A percentile compares a stretch with the other conserved stretches of the same genome.
These are phyloP conservation scores for Pharmacophagus antenor DNA, from an alignment of 2,888 invertebrate species.

Conservation along the genomic window DNA sequence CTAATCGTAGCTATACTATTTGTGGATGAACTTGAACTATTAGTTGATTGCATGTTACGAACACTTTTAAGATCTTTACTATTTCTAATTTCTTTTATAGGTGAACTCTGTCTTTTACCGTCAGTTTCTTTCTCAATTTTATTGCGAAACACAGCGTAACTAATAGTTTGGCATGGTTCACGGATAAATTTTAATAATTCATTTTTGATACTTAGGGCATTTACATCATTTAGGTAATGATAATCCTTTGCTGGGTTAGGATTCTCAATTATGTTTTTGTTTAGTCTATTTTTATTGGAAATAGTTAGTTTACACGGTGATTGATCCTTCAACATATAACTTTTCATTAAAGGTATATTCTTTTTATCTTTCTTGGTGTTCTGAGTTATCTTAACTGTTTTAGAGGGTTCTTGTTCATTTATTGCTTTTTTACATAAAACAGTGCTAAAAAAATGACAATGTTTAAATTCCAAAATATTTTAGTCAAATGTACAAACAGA, in stretches of 20 bases:
- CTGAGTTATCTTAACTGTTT: slow-evolving; percentile 30
- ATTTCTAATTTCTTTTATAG: slow-evolving; percentile 33
- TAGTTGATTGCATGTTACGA: slow-evolving; percentile 45
- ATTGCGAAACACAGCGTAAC: slow-evolving; percentile 54
- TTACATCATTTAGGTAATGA: slow-evolving; percentile 26
- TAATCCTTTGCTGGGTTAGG: background rate
- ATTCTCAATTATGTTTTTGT: background rate
- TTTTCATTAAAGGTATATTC: slow-evolving; percentile 35
- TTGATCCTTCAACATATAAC: slow-evolving; percentile 49
- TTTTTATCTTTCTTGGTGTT: slow-evolving; percentile 33
- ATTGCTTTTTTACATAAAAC: slow-evolving; percentile 43
- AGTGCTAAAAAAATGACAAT: slow-evolving; percentile 42
- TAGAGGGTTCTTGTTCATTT: slow-evolving; percentile 39
- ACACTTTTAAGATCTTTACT: slow-evolving; percentile 39
- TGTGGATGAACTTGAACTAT: slow-evolving; percentile 63
- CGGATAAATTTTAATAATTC: slow-evolving; percentile 48
- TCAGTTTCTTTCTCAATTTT: slow-evolving; percentile 44
- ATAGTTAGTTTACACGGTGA: slow-evolving; percentile 14
- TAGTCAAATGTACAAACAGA: background rate
- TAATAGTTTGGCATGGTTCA: slow-evolving; percentile 41
- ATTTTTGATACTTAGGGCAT: slow-evolving; percentile 44
- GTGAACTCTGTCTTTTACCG: slow-evolving; percentile 13
- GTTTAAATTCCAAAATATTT: background rate
- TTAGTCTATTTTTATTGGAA: slow-evolving; percentile 1
- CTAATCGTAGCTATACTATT: slow-evolving; percentile 64